Percentiles rank a stretch among this genome's conserved stretches.
phyloP scores from a whole-genome alignment of 1,140 invertebrate species.

The Ceratoteleas bidentatus region DNA sequence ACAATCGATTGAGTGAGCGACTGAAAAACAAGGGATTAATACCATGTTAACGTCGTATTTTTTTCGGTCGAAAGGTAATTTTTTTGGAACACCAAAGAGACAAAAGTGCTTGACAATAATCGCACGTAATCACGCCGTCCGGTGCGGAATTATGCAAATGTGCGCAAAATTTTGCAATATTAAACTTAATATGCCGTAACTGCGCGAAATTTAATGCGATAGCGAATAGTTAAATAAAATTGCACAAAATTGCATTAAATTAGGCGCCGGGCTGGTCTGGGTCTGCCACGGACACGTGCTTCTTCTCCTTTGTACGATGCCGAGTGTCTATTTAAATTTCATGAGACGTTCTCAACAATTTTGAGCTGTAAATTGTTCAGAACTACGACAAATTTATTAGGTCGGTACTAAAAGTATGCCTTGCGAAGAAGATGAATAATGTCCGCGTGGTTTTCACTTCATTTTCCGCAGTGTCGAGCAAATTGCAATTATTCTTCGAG shows the following conservation, averaged over 20 bases:
- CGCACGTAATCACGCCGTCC: constrained; percentile 22
- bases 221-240: constrained; percentile 45
- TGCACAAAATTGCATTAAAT: constrained; percentile 43
- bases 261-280: constrained; percentile 8
- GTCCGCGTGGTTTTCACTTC: no score
- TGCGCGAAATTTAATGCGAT: constrained; percentile 29
- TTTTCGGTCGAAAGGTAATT: background rate
- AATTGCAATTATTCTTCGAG: no score
- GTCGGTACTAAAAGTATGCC: no score
- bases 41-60: background rate
- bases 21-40: no score
- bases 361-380: no score
- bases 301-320: constrained; percentile 1
- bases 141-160: constrained; percentile 42
- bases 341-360: no score
- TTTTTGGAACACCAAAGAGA: background rate
- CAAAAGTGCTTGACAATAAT: constrained; percentile 26
- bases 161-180: constrained; percentile 18
- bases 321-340: constrained; percentile 20
- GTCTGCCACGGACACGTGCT: constrained; percentile 3
- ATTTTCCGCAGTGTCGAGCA: no score
- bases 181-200: constrained; percentile 44
- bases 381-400: no score
- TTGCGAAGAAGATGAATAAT: no score
- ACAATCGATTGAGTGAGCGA: no score